A percentile compares a stretch with the other conserved stretches of the same genome.
Conservation (phyloP, 1,140 invertebrate species). For the Anthonomus grandis region DNA sequence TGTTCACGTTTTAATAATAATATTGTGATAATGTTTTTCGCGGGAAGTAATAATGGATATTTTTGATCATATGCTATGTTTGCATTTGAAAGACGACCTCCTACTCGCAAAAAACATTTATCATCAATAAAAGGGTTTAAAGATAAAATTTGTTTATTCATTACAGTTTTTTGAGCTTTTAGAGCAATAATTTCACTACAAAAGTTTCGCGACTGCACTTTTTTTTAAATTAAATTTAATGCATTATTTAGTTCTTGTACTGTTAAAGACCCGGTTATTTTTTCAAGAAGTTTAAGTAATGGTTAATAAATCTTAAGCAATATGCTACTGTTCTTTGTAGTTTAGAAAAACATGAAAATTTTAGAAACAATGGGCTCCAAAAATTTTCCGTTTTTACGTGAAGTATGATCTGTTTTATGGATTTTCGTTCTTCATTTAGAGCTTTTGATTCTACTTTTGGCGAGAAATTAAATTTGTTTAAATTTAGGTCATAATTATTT, state of each 20-base stretch:
- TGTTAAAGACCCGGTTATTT: too few relatives aligned
- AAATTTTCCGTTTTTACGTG: not conserved
- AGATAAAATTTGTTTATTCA: conserved; percentile 1
- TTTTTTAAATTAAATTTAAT: conserved; percentile 2
- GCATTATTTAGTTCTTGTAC: too few relatives aligned
- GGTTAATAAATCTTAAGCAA: conserved; percentile 3
- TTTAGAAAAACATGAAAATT: not conserved
- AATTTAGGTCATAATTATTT: too few relatives aligned
- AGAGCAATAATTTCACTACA: too few relatives aligned
- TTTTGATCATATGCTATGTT: too few relatives aligned
- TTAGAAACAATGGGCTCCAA: not conserved
- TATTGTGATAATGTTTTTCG: too few relatives aligned
- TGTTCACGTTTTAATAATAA: not conserved
- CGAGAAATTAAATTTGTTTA: too few relatives aligned
- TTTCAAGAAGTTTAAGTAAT: not conserved
- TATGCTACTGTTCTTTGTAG: too few relatives aligned
- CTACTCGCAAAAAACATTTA: too few relatives aligned
- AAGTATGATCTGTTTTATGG: not conserved
- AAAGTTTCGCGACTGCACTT: not conserved
- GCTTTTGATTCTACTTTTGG: not conserved
- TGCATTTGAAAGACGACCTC: conserved; percentile 3
- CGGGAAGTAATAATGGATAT: too few relatives aligned
- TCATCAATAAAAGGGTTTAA: conserved; percentile 4
- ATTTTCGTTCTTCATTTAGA: conserved; percentile 6
- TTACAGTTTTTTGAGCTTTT: conserved; percentile 1